These are phyloP conservation scores for Dicrurus megarhynchus DNA, from an alignment of 2,113 vertebrate species.

Conservation along the genomic window DNA sequence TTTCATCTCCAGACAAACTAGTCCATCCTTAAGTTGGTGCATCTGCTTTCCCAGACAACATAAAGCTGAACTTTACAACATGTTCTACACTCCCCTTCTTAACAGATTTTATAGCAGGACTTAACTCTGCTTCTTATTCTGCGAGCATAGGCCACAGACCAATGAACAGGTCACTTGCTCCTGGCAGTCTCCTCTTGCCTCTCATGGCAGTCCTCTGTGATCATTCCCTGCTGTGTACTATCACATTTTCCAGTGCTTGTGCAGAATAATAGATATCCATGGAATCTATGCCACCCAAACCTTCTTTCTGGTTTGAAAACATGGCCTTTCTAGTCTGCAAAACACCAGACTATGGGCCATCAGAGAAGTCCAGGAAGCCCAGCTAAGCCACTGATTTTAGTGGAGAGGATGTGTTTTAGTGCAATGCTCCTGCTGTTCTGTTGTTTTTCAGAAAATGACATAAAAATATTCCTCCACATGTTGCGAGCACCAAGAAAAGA, in stretches of 20 bases:
- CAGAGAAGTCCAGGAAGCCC: neutral
- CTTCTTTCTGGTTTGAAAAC: neutral
- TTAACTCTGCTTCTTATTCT: neutral
- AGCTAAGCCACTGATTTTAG: neutral
- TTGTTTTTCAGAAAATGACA: neutral
- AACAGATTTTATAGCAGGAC: neutral
- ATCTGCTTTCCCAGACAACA: neutral
- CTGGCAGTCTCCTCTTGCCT: neutral
- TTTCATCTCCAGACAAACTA: neutral
- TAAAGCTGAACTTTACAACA: neutral
- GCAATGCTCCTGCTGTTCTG: neutral
- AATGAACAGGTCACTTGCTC: neutral
- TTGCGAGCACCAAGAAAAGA: neutral
- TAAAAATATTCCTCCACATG: neutral
- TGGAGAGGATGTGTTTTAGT: neutral
- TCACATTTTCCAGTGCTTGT: neutral
- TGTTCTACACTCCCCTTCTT: neutral
- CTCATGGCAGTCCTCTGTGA: neutral
- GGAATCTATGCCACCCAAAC: neutral
- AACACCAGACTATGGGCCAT: neutral
- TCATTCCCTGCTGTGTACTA: neutral
- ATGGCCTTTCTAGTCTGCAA: neutral
- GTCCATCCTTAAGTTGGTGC: neutral
- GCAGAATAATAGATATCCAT: neutral
- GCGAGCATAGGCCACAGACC: fast-evolving